Percentiles rank a stretch among this genome's conserved stretches.
These are phyloP conservation scores for Diaperis boleti DNA, from an alignment of 2,888 invertebrate genomes.

Conservation along the genomic window DNA sequence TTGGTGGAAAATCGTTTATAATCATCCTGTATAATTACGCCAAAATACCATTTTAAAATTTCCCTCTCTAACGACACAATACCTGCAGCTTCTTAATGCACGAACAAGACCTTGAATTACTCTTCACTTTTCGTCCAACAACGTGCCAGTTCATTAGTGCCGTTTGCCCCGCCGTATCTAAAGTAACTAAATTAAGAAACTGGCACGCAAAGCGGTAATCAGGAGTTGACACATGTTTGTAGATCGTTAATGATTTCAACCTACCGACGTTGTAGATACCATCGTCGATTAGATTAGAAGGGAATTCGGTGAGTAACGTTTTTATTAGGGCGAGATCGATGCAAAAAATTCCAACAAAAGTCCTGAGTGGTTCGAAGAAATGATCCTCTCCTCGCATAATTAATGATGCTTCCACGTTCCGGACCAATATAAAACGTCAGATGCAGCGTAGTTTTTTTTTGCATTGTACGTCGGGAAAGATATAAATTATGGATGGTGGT, in stretches of 20 bases:
- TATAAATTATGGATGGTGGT: constrained; percentile 39
- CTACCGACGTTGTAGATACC: constrained; percentile 6
- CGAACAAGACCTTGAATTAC: not conserved
- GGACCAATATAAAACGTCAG: constrained; percentile 23
- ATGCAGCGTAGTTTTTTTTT: constrained; percentile 29
- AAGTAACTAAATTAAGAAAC: constrained; percentile 20
- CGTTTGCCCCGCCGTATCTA: constrained; percentile 1
- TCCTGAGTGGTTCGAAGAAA: constrained; percentile 7
- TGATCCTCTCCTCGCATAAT: constrained; percentile 21
- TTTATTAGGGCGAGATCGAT: not conserved
- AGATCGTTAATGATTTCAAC: constrained; percentile 13
- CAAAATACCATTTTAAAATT: too few relatives aligned
- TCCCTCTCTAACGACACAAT: too few relatives aligned
- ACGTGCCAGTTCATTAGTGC: constrained; percentile 1
- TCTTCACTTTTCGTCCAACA: not conserved
- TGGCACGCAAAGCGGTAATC: constrained; percentile 21
- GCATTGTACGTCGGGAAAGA: constrained; percentile 24
- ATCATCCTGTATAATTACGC: too few relatives aligned
- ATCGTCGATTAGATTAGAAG: not conserved
- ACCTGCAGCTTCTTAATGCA: too few relatives aligned
- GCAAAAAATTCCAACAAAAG: constrained; percentile 5
- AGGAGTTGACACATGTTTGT: constrained; percentile 19
- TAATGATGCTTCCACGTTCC: constrained; percentile 32
- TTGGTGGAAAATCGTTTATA: too few relatives aligned
- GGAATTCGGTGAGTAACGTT: constrained; percentile 4